Base-by-base conservation (phyloP, 2,888 invertebrate species). In the Xestoiulus laeticollis region DNA sequence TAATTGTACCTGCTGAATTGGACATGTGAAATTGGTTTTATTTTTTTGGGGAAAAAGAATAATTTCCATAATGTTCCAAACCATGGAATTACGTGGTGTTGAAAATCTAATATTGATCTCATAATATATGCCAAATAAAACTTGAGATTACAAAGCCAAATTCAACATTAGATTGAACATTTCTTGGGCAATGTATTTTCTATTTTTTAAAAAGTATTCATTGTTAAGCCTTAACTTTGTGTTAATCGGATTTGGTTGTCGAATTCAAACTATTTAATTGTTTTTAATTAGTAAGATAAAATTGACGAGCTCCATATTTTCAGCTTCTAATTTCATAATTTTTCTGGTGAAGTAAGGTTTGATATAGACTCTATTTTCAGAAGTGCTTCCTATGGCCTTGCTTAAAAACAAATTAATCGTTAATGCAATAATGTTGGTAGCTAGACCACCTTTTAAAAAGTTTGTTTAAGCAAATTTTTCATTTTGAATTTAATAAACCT, bases 361-460 rank as follows among this genome's bases (percentile, higher is more conserved):
- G 78, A 30, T 78, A 78, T 78, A 78, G 78, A 78, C 12, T 68
- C 68, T 68, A 78, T 78, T 78, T 78, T 78, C 78, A 78, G 78
- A 78, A 78, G 78, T 78, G 78, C 78, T 78, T 78, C 78, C 78
- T 78, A 32, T 30, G 78, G 78, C 78, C 78, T 78, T 78, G 78
- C 78, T 78, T 78, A 30, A 78, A n/a, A n/a, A 78, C 30, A 78
- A 78, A 78, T 78, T 30, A 32, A 78, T 78, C 78, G 78, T 78
- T 78, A 78, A 78, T 78, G 78, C 78, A 78, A 78, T 78, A 78
- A 78, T 78, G 78, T 78, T 78, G 78, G 78, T 78, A 78, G 78
- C 78, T 78, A 78, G 30, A 78, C 78, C 78, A 78, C 30, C 78
- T 78, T 78, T 78, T n/a, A 10, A 68, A 78, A 78, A 14, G 30